Evolutionary conservation across 2,888 invertebrate species (phyloP).

Genomic region (Chymomyza fuscimana): DNA sequence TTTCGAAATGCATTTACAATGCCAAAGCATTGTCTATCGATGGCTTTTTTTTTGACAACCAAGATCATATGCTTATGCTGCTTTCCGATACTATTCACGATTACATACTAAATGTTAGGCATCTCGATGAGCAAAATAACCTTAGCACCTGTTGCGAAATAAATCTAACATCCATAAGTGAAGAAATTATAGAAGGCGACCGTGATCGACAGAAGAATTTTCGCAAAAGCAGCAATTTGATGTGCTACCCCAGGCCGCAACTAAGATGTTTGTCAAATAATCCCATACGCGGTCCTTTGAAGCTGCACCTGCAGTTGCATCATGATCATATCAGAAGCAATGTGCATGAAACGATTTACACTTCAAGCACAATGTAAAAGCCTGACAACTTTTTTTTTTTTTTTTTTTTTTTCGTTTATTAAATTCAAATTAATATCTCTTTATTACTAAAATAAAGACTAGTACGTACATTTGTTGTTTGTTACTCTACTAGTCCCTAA

Average conservation of each 20-base stretch:
- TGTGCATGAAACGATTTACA: background rate
- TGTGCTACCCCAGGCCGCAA: background rate
- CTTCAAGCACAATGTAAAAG: background rate
- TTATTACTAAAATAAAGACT: too few species aligned
- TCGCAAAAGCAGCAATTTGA: background rate
- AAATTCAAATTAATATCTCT: too few species aligned
- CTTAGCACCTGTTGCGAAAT: background rate
- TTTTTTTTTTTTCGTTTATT: too few species aligned
- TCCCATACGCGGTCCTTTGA: background rate
- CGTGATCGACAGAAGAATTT: background rate
- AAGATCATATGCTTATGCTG: background rate
- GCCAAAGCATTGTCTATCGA: background rate
- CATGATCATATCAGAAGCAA: background rate
- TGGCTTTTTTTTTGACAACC: background rate
- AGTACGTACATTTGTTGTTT: too few species aligned
- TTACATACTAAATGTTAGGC: background rate
- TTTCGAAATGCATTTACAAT: background rate
- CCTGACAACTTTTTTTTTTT: too few species aligned
- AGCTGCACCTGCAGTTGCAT: background rate
- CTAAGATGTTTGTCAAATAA: background rate
- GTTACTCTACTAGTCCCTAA: too few species aligned
- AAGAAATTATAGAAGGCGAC: background rate
- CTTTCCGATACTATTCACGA: background rate
- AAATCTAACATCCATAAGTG: background rate
- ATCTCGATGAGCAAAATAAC: background rate